Percentiles rank a stretch among this genome's conserved stretches.
Conservation (phyloP, 2,888 invertebrate genomes). For the Chrysolina americana region DNA sequence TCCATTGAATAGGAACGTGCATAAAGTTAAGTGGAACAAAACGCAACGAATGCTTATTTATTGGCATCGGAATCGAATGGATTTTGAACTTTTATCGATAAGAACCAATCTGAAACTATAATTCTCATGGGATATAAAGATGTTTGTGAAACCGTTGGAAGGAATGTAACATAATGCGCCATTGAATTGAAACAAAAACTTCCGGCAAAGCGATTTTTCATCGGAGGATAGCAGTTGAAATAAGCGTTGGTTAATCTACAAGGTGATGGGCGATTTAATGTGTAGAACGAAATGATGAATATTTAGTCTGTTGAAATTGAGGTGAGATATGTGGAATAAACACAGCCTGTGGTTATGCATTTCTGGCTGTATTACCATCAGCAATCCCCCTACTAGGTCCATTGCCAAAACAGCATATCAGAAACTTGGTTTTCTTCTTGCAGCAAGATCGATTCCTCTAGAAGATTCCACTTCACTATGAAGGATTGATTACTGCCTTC, state of each 20-base stretch:
- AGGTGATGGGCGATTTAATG: not conserved
- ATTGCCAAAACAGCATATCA: too few relatives aligned
- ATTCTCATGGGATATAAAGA: constrained; percentile 39
- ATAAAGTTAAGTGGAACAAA: constrained; percentile 45
- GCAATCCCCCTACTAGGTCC: too few relatives aligned
- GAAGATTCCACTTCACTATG: too few relatives aligned
- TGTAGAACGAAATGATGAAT: not conserved
- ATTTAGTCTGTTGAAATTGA: too few relatives aligned
- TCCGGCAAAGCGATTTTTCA: not conserved
- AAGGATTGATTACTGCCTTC: too few relatives aligned
- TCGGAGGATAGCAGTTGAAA: not conserved
- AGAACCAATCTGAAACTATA: constrained; percentile 33
- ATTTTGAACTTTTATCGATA: constrained; percentile 40
- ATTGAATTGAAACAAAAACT: constrained; percentile 20
- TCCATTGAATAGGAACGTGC: constrained; percentile 43
- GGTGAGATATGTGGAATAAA: too few relatives aligned
- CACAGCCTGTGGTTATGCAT: too few relatives aligned
- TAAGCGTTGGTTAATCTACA: not conserved
- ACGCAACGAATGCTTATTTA: constrained; percentile 42
- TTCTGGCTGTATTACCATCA: too few relatives aligned
- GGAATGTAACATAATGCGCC: constrained; percentile 25
- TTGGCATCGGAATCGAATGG: constrained; percentile 34
- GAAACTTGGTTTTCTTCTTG: too few relatives aligned
- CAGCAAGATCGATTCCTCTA: too few relatives aligned
- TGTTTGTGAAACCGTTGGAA: constrained; percentile 40